phyloP scores from a whole-genome alignment of 2,113 vertebrate species.

The Phoxinus phoxinus region DNA sequence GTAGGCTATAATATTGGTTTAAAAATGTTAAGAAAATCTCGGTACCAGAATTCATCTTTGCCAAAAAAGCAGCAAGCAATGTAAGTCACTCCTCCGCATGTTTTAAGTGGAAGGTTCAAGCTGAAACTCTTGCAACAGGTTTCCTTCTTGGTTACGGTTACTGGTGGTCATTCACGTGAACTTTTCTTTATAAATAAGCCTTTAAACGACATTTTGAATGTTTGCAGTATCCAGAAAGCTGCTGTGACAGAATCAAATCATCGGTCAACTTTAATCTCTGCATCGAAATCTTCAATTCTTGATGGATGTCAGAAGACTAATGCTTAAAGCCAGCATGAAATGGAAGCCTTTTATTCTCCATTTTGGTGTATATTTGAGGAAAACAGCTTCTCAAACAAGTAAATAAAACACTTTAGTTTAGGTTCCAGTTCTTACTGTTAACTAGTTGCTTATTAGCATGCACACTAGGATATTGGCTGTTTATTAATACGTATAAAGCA shows the following conservation, averaged over 20 bases:
- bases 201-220: not conserved
- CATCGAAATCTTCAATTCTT: slow-evolving; percentile 66
- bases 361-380: no score
- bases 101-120: not conserved
- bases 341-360: no score
- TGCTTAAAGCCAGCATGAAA: no score
- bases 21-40: no score
- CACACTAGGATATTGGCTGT: no score
- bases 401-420: no score
- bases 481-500: no score
- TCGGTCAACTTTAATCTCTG: slow-evolving; percentile 63
- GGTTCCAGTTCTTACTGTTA: no score
- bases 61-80: not conserved
- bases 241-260: slow-evolving; percentile 58
- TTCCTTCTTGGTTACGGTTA: not conserved
- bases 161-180: not conserved
- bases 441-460: no score
- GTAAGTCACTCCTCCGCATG: not conserved
- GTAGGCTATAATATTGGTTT: not conserved
- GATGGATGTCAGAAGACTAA: slow-evolving; percentile 61
- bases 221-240: slow-evolving; percentile 46
- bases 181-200: not conserved
- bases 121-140: not conserved
- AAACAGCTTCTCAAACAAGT: no score
- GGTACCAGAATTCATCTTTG: not conserved